A percentile compares a stretch with the other conserved stretches of the same genome.
Evolutionary conservation across 2,888 invertebrate genomes (phyloP).

Genomic region (Aethes cnicana): DNA sequence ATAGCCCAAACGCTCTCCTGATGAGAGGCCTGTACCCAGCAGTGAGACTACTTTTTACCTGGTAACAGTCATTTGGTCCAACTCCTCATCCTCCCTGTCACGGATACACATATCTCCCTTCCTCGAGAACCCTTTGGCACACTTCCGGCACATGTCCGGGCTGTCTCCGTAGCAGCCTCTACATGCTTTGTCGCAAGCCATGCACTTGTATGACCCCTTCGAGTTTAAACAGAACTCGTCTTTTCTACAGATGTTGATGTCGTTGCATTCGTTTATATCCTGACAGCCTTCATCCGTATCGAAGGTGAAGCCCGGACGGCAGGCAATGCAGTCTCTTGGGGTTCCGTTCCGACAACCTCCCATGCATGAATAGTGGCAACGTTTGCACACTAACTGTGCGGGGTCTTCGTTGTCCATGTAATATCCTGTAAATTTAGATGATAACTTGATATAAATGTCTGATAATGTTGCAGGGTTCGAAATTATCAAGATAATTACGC

Average conservation of each 20-base stretch:
- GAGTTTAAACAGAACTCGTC: slow-evolving; percentile 94
- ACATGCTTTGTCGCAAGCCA: slow-evolving; percentile 93
- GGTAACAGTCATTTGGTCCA: slow-evolving; percentile 57
- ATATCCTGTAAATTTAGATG: background rate
- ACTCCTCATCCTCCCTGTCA: slow-evolving; percentile 68
- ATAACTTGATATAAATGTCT: background rate
- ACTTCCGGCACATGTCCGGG: slow-evolving; percentile 93
- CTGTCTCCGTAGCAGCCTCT: slow-evolving; percentile 93
- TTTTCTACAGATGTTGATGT: slow-evolving; percentile 76
- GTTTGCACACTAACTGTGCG: slow-evolving; percentile 84
- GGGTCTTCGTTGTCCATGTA: background rate
- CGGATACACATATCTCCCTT: slow-evolving; percentile 90
- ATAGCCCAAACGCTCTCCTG: no score
- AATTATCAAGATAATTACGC: no score
- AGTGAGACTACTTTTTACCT: no score
- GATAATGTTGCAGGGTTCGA: no score
- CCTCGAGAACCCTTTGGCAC: slow-evolving; percentile 87
- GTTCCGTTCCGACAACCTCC: slow-evolving; percentile 89
- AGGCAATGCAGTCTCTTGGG: slow-evolving; percentile 83
- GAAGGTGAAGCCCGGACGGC: slow-evolving; percentile 87
- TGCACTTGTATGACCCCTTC: slow-evolving; percentile 91
- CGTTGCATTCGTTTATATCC: slow-evolving; percentile 92
- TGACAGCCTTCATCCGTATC: slow-evolving; percentile 89
- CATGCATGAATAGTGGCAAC: slow-evolving; percentile 91
- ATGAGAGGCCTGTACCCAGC: no score